Conservation (phyloP, 2,113 vertebrate species). For the Gopherus flavomarginatus region DNA sequence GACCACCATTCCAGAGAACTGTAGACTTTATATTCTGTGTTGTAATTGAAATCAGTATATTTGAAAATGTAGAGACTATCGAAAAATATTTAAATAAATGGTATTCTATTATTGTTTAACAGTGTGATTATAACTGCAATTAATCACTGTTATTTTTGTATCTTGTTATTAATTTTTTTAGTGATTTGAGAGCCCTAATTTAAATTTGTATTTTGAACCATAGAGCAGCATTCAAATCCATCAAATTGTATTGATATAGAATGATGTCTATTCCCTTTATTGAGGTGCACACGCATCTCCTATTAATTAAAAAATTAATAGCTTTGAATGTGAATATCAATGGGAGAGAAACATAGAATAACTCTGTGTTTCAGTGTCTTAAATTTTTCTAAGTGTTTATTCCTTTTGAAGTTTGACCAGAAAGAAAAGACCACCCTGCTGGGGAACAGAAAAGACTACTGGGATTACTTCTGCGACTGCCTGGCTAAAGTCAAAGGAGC, state of each 20-base stretch:
- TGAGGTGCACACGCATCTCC: not conserved
- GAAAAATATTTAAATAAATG: too few species aligned
- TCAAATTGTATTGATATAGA: not conserved
- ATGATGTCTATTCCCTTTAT: not conserved
- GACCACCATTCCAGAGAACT: too few species aligned
- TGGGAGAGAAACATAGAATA: not conserved
- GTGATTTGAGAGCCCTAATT: not conserved
- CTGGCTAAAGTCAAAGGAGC: conserved; percentile 94
- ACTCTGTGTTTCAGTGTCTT: not conserved
- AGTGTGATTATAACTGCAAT: too few species aligned
- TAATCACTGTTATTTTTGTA: too few species aligned
- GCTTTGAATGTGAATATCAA: not conserved
- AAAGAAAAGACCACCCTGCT: conserved; percentile 94
- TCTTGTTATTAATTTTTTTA: too few species aligned
- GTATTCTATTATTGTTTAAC: too few species aligned
- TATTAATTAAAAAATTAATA: not conserved
- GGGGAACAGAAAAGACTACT: conserved; percentile 95
- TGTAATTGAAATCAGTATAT: too few species aligned
- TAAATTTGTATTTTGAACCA: not conserved
- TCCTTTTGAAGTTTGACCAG: conserved; percentile 89
- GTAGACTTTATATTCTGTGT: too few species aligned
- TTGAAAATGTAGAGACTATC: too few species aligned
- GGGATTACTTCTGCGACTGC: conserved; percentile 98
- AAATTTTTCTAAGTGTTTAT: conserved; percentile 12
- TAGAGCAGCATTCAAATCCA: not conserved